These are phyloP conservation scores for Scaptomyza tumidula DNA, from an alignment of 2,888 invertebrate species.

Conservation along the genomic window DNA sequence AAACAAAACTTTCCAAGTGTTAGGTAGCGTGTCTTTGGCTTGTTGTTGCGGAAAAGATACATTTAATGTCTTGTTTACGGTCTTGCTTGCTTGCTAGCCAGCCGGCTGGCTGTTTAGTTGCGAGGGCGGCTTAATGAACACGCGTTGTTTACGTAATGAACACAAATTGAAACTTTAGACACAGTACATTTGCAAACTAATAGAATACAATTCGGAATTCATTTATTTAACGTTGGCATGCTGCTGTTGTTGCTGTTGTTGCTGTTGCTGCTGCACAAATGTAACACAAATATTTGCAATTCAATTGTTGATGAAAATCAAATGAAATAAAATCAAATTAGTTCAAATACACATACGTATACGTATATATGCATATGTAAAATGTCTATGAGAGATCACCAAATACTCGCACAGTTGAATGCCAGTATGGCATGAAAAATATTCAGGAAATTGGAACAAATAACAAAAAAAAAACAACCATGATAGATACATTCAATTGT, in stretches of 20 bases:
- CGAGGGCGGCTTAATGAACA: constrained; percentile 55
- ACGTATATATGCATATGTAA: neutral
- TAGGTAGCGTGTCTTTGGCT: constrained; percentile 14
- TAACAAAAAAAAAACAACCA: constrained; percentile 23
- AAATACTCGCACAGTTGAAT: constrained; percentile 34
- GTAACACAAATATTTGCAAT: constrained; percentile 74
- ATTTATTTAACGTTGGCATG: constrained; percentile 61
- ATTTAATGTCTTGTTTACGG: constrained; percentile 43
- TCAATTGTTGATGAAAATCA: constrained; percentile 65
- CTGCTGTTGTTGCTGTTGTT: neutral
- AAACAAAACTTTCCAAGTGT: constrained; percentile 32
- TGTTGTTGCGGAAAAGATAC: constrained; percentile 36
- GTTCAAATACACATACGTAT: constrained; percentile 21
- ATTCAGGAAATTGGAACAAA: constrained; percentile 51
- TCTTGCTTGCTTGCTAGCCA: neutral
- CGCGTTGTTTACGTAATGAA: constrained; percentile 44
- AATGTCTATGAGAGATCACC: constrained; percentile 25
- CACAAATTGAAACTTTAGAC: constrained; percentile 68
- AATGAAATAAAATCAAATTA: constrained; percentile 51
- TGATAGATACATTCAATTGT: constrained; percentile 14
- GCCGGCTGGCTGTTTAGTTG: constrained; percentile 2
- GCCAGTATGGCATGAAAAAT: constrained; percentile 60
- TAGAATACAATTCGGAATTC: constrained; percentile 64
- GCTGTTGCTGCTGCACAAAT: constrained; percentile 39
- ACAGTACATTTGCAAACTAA: constrained; percentile 59